These are phyloP conservation scores for Liolophura sinensis DNA, from an alignment of 1,140 invertebrate species.

Conservation along the genomic window DNA sequence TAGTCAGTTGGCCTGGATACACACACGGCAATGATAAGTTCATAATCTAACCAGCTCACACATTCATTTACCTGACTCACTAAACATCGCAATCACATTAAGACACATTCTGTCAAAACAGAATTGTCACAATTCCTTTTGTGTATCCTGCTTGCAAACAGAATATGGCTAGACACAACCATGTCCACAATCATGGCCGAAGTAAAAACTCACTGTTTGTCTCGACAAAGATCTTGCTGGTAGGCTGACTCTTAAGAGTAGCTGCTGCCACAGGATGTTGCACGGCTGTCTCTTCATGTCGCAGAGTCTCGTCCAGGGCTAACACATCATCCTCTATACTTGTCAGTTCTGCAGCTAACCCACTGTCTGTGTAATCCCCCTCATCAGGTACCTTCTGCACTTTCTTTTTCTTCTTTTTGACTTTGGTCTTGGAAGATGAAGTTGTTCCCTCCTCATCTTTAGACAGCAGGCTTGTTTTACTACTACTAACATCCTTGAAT, in stretches of 20 bases:
- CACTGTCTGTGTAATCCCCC: slow-evolving; percentile 35
- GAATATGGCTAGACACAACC: not conserved
- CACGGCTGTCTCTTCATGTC: slow-evolving; percentile 23
- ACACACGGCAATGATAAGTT: too few relatives aligned
- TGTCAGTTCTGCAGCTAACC: slow-evolving; percentile 38
- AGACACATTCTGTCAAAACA: not conserved
- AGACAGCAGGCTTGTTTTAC: slow-evolving; percentile 44
- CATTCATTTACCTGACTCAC: not conserved
- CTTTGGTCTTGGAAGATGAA: slow-evolving; percentile 29
- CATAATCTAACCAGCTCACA: too few relatives aligned
- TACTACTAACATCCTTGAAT: slow-evolving; percentile 39
- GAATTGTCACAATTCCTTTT: not conserved
- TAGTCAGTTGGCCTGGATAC: too few relatives aligned
- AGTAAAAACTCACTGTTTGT: slow-evolving; percentile 34
- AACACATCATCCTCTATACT: slow-evolving; percentile 47
- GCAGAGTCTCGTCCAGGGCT: slow-evolving; percentile 22
- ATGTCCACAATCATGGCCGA: not conserved
- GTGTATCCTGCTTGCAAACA: not conserved
- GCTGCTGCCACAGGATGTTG: slow-evolving; percentile 24
- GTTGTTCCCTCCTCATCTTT: slow-evolving; percentile 18
- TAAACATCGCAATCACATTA: not conserved
- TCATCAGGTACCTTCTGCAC: slow-evolving; percentile 26
- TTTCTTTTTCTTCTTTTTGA: slow-evolving; percentile 37
- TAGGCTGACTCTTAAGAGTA: slow-evolving; percentile 42
- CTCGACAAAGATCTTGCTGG: slow-evolving; percentile 49